Evolutionary conservation across 2,113 vertebrate genomes (phyloP), one percentile per base, ranked within the genome.

Genomic region (Telmatochromis sp.): DNA sequence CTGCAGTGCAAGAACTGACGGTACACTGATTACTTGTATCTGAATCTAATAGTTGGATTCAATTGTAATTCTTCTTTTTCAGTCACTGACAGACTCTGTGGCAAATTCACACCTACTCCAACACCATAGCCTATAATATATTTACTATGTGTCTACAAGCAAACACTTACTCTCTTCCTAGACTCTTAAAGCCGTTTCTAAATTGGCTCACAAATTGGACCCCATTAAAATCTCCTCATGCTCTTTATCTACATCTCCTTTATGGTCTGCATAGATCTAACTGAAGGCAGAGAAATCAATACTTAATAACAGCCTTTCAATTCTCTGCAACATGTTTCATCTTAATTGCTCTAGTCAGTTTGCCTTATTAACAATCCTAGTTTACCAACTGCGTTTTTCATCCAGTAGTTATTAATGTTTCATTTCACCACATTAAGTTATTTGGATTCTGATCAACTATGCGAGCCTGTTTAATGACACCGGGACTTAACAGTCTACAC

Each of bases 391-490:
- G 37, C 9, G 2, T 26, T 78, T 55, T 45, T 51, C 42, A 6
- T 37, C 60, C 35, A 54, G 12, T 65, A 54, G 60, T 35, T 86
- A 84, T 87, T 78, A 80, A 75, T 86, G 57, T 28, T 78, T 17
- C 51, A 88, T 90, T 83, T 79, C 14, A 3, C 3, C 37, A 70
- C 78, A 75, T 92, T 89, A 78, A 81, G 87, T 11, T 8, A 65
- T 3, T 57, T 35, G 55, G 79, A 90, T 79, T 60, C 84, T 87
- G 65, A 91, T 91, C 86, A 28, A 15, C 26, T 21, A 51, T 81
- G 70, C 84, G 81, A 53, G 86, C 87, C 63, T 84, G 82, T 86
- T 91, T 93, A 93, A 95, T 86, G 89, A 90, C 90, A 82, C 86
- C 4, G 26, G 12, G 82, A 58, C 84, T 86, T 89, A 89, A 91